Base-by-base conservation (phyloP, 2,797 vertebrate species). In the Falco berigora region DNA sequence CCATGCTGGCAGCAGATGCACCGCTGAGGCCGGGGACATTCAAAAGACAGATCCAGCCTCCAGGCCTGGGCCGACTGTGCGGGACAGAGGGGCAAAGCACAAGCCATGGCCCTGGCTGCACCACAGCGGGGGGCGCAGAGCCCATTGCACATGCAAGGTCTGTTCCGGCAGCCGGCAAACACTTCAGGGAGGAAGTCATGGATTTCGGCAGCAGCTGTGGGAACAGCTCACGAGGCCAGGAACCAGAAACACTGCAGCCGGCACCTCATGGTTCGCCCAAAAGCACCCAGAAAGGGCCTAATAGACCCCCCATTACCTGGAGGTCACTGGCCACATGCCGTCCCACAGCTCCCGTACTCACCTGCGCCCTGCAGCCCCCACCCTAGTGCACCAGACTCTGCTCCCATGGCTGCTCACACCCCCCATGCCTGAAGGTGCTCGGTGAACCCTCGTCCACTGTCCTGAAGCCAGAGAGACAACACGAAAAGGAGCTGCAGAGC, bases 371-470 rank as follows among this genome's bases (percentile, higher is more conserved):
- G 3, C 4, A 1, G 40, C 7, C 20, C 55, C 71, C 0, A 0
- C 20, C 21, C 47, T 21, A 62, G 27, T 5, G 1, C 1, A 1
- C 11, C 11, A 20, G 40, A 32, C 64, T 58, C 84, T 84, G 90
- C 13, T 79, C 66, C 84, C 18, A 5, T 1, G 21, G 40, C 83
- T 61, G 40, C 50, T 86, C 5, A 0, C 2, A 3, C 5, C 32
- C 18, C 42, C 17, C 1, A 2, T 2, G 1, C 13, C 10, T 9
- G 2, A 62, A 28, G 32, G 23, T 14, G 11, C 4, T 0, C 0
- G 0, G 28, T 28, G 23, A 85, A 61, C 36, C 20, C 75, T 49
- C 4, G 3, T 50, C 61, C 4, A 3, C 78, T 8, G 2, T 32
- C 32, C 55, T 50, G 56, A 55, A 64, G 56, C 40, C 64, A 49